A percentile compares a stretch with the other conserved stretches of the same genome.
Evolutionary conservation across 2,113 vertebrate species (phyloP).

Genomic region (Gadus chalcogrammus): DNA sequence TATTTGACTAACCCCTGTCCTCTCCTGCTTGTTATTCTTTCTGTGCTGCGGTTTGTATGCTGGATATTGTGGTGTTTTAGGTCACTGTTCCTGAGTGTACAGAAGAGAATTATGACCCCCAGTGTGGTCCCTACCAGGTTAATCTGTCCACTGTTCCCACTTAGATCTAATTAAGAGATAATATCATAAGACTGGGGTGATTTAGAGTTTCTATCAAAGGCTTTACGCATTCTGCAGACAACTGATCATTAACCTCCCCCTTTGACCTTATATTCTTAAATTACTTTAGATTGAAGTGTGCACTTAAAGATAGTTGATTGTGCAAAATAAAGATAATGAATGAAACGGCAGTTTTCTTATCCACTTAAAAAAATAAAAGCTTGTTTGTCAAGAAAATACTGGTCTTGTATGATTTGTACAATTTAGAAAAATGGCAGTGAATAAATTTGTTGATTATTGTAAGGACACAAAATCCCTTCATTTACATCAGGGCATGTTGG

Average conservation of each 20-base stretch:
- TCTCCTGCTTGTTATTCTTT: constrained; percentile 21
- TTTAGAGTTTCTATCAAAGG: constrained; percentile 65
- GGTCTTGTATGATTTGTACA: not conserved
- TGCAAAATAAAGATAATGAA: constrained; percentile 71
- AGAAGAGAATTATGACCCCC: constrained; percentile 79
- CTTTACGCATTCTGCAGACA: constrained; percentile 62
- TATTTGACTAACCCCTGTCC: constrained; percentile 77
- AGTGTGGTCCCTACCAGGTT: constrained; percentile 71
- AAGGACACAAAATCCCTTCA: no score
- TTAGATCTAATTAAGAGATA: constrained; percentile 78
- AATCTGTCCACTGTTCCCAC: constrained; percentile 83
- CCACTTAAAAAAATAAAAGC: constrained; percentile 74
- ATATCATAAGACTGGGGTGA: constrained; percentile 83
- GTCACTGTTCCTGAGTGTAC: constrained; percentile 83
- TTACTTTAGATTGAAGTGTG: constrained; percentile 69
- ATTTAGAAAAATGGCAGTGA: no score
- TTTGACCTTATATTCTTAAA: constrained; percentile 65
- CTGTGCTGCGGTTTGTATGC: constrained; percentile 80
- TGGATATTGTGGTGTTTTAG: constrained; percentile 90
- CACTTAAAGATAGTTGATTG: constrained; percentile 67
- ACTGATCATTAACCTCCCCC: constrained; percentile 59
- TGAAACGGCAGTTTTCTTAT: constrained; percentile 69
- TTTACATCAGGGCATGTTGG: no score
- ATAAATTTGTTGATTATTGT: no score
- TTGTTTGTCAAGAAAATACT: constrained; percentile 70